phyloP scores from a whole-genome alignment of 2,113 vertebrate genomes.

The Sterrhoptilus dennistouni region DNA sequence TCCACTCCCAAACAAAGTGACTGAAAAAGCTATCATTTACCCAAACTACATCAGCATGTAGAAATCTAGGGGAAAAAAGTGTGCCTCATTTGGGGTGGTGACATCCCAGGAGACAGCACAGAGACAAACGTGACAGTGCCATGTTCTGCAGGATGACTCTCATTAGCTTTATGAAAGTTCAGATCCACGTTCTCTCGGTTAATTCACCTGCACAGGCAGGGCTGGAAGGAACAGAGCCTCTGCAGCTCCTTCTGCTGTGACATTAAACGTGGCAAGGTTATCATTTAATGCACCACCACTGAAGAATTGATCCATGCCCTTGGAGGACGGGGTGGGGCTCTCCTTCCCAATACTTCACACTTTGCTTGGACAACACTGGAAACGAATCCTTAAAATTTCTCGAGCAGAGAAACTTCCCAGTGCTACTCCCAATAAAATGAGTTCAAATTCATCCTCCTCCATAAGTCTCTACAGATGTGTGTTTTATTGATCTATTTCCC shows the following conservation, averaged over 20 bases:
- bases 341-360: background rate
- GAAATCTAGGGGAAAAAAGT: background rate
- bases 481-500: background rate
- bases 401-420: background rate
- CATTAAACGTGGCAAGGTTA: slow-evolving; percentile 75
- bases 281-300: slow-evolving; percentile 44
- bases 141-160: background rate
- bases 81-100: background rate
- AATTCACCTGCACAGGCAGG: slow-evolving; percentile 41
- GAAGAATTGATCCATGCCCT: slow-evolving; percentile 64
- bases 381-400: slow-evolving; percentile 27
- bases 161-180: background rate
- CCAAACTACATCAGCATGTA: background rate
- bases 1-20: background rate
- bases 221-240: slow-evolving; percentile 32
- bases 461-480: background rate
- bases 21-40: background rate
- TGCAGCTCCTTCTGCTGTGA: slow-evolving; percentile 59
- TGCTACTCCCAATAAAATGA: background rate
- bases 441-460: background rate
- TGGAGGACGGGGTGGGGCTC: background rate
- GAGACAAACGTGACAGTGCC: background rate
- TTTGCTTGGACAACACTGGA: slow-evolving; percentile 19
- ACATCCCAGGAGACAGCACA: background rate
- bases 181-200: background rate